Base-by-base conservation (phyloP, 2,113 vertebrate genomes). In the Gracilinanus agilis region DNA sequence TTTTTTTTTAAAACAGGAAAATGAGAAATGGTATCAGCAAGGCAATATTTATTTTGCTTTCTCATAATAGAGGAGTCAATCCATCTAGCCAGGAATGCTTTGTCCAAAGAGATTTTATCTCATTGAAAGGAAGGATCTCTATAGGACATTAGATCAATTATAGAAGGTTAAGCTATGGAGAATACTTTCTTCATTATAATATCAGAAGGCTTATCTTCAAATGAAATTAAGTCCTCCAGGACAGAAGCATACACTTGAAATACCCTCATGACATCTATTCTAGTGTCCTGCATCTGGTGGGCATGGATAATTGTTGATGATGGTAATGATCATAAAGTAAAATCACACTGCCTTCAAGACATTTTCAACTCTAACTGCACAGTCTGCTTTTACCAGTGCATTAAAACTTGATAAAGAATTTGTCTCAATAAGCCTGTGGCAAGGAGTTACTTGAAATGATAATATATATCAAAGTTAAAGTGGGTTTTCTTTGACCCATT, bases 391-490 rank as follows among this genome's bases (percentile, higher is more conserved):
- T 96, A 97, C 96, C 96, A 97, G 94, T 92, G 93, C 93, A 56
- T 96, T 98, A 96, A 90, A 96, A 96, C 97, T 97, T 97, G 94
- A 97, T 97, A 96, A 98, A 96, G 55, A 92, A 96, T 97, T 97
- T 97, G 95, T 98, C 97, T 97, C 97, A 93, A 97, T 96, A 96
- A 97, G 97, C 96, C 96, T 90, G 95, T 94, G 93, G 97, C 96
- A 96, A 92, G 94, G 94, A 97, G 83, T 96, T 96, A 95, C 95
- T 95, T 94, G 94, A 97, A 97, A 96, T 96, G 96, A 96, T 96
- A 96, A 97, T 94, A 96, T 96, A 96, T 96, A 97, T 97, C 96
- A 98, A 88, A 88, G 89, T 96, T 96, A 96, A 97, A 98, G 96
- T 96, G 95, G 95, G 92, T 97, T 98, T 97, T 94, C 96, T 96